Conservation (phyloP, 1,140 invertebrate genomes). For the Drosophila mauritiana region DNA sequence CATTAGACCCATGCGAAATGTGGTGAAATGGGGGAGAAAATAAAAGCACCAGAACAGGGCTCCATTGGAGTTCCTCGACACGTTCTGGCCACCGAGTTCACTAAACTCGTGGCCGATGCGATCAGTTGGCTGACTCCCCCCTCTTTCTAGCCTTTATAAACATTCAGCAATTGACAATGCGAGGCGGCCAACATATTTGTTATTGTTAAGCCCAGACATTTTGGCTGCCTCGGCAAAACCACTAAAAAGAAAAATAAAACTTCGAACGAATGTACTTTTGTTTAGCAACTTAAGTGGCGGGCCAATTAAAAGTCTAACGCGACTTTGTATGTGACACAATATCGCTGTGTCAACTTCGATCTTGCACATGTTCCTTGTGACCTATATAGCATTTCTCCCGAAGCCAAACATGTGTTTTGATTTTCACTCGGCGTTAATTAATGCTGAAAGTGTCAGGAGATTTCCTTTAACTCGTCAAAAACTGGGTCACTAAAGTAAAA, state of each 20-base stretch:
- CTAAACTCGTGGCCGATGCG: conserved; percentile 34
- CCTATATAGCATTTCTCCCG: conserved; percentile 15
- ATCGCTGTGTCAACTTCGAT: conserved; percentile 16
- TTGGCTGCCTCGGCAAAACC: conserved; percentile 38
- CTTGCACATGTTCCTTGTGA: conserved; percentile 27
- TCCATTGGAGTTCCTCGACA: conserved; percentile 49
- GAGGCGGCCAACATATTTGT: conserved; percentile 27
- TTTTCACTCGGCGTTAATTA: conserved; percentile 22
- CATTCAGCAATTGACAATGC: conserved; percentile 46
- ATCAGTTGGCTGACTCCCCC: conserved; percentile 1
- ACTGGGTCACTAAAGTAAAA: conserved; percentile 49
- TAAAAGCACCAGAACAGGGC: conserved; percentile 26
- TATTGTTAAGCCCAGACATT: conserved; percentile 47
- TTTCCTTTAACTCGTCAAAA: conserved; percentile 8
- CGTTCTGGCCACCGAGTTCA: conserved; percentile 42
- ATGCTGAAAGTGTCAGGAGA: conserved; percentile 19
- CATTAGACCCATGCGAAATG: conserved; percentile 75
- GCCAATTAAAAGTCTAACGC: conserved; percentile 42
- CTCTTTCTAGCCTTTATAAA: conserved; percentile 9
- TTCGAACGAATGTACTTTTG: conserved; percentile 1
- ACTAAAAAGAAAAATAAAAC: conserved; percentile 4
- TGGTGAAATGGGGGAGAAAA: conserved; percentile 60
- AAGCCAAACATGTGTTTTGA: conserved; percentile 16
- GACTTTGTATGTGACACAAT: conserved; percentile 26
- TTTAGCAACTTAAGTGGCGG: conserved; percentile 48